Percentiles rank a stretch among this genome's conserved stretches.
Evolutionary conservation across 2,113 vertebrate genomes (phyloP).

Genomic region (Petroica traversi): DNA sequence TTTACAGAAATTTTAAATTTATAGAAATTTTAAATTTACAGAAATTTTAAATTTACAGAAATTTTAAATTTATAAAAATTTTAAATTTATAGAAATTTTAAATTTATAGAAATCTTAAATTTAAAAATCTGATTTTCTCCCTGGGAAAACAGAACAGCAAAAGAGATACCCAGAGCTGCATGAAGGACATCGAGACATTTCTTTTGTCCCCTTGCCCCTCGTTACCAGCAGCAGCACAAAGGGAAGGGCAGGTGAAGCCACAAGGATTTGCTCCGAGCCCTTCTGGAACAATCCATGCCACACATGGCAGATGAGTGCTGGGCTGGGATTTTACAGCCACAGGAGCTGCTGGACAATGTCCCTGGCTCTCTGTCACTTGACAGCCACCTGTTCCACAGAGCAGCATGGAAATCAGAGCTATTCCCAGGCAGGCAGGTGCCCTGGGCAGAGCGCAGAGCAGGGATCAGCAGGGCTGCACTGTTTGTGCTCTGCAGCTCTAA

Average conservation of each 20-base stretch:
- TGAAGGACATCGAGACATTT: not conserved
- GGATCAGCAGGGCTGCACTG: slow-evolving; percentile 1
- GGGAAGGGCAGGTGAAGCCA: not conserved
- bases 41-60: too few species aligned
- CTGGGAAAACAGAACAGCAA: not conserved
- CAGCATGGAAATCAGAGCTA: not conserved
- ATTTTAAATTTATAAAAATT: too few species aligned
- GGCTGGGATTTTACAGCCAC: not conserved
- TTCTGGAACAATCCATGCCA: not conserved
- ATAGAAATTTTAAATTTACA: too few species aligned
- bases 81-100: too few species aligned
- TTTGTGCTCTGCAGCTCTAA: not conserved
- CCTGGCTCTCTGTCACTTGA: not conserved
- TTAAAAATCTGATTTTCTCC: not conserved
- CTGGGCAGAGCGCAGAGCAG: not conserved
- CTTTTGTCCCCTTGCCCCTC: not conserved
- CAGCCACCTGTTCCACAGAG: not conserved
- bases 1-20: too few species aligned
- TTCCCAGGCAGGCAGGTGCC: not conserved
- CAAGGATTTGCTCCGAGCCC: not conserved
- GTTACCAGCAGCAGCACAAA: not conserved
- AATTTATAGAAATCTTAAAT: too few species aligned
- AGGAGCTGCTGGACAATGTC: not conserved
- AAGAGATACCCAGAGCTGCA: rapidly evolving
- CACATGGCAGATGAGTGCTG: not conserved